Evolutionary conservation across 2,113 vertebrate genomes (phyloP), one percentile per base, ranked within the genome.

Genomic region (Petrocephalus microphthalmus): DNA sequence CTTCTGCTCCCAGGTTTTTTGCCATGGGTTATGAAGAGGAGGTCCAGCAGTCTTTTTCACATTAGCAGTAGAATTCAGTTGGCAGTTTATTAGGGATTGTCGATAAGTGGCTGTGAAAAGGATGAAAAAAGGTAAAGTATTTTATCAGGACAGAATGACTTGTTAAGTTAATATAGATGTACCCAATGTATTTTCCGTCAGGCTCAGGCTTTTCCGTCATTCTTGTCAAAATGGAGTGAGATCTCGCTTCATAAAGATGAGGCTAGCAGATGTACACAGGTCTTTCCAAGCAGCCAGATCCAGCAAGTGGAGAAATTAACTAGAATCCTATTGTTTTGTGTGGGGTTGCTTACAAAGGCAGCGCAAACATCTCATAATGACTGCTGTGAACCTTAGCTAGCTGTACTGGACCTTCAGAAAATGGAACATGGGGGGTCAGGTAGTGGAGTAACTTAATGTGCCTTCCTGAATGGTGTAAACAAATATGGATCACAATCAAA

Each of bases 351-450:
- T 45, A 54, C 37, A 45, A 82, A 88, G 67, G 51, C 74, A 54
- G 33, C 45, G 71, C 19, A 82, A 56, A 88, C 15, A 33, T 47
- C 25, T 33, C 52, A 33, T 83, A 25, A 82, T 49, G 25, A 57
- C 84, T 78, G 22, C 88, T 89, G 88, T 74, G 82, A 53, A 25
- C 54, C 51, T 86, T 81, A 86, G 60, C 37, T 52, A 29, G n/a
- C 29, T 78, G 17, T 84, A 37, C 25, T 74, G 74, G 53, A 22
- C 60, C n/a, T 53, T 10, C 20, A 57, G 19, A 88, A 85, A 67
- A 47, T 83, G 22, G 83, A 51, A 83, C 10, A 49, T 64, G 84
- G 37, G 37, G 33, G 71, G 33, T 78, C 71, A 78, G 71, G 71
- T 19, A 19, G 13, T 78, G 71, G 71, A 37, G 33, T 49, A 33